Conservation (phyloP, 2,888 invertebrate species). For the Dryadula phaetusa region DNA sequence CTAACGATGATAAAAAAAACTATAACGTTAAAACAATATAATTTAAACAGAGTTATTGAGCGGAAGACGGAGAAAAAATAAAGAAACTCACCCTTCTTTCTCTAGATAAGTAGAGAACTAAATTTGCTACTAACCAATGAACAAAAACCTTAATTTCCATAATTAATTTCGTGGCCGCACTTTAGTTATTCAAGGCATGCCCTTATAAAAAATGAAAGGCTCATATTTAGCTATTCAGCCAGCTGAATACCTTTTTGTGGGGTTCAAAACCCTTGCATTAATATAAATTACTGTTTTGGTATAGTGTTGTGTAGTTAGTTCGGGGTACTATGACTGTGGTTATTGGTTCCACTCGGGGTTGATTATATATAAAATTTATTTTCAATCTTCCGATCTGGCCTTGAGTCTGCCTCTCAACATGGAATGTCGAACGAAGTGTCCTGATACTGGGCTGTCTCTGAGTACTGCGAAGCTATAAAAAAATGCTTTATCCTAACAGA, state of each 20-base stretch:
- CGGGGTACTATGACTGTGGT: not conserved
- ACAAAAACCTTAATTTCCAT: conserved; percentile 21
- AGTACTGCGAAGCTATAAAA: too few species aligned
- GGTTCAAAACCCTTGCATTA: conserved; percentile 16
- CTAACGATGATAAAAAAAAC: too few species aligned
- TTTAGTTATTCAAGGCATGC: conserved; percentile 9
- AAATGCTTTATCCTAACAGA: too few species aligned
- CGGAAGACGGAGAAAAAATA: not conserved
- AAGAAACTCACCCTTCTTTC: not conserved
- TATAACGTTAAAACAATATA: too few species aligned
- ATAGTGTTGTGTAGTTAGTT: not conserved
- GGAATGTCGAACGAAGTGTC: too few species aligned
- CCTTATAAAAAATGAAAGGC: conserved; percentile 38
- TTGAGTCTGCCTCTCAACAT: too few species aligned
- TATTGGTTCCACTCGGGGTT: not conserved
- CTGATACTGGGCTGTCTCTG: too few species aligned
- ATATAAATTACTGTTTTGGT: conserved; percentile 19
- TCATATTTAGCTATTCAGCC: conserved; percentile 58
- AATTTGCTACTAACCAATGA: not conserved
- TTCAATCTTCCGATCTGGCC: too few species aligned
- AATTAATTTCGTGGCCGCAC: conserved; percentile 16
- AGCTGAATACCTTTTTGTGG: conserved; percentile 44
- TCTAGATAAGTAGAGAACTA: not conserved
- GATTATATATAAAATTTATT: not conserved
- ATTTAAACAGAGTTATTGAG: too few species aligned